These are phyloP conservation scores for Chiloscyllium punctatum DNA, from an alignment of 2,797 vertebrate species.

Conservation along the genomic window DNA sequence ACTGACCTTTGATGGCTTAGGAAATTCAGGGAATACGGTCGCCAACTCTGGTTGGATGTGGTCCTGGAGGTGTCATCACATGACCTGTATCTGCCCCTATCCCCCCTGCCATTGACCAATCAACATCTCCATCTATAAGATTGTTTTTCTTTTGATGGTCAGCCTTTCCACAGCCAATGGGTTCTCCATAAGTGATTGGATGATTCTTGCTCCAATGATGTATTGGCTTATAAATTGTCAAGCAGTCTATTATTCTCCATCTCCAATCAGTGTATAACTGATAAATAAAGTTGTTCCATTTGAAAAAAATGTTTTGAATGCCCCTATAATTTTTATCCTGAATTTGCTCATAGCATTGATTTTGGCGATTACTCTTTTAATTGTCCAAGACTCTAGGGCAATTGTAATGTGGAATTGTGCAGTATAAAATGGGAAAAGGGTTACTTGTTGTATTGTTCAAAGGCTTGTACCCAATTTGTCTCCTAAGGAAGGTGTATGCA, in stretches of 20 bases:
- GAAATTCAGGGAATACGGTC: background rate
- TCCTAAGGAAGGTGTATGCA: background rate
- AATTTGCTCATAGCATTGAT: too few relatives aligned
- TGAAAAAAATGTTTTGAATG: background rate
- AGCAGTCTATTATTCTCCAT: background rate
- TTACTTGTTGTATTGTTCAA: background rate
- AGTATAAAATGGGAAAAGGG: background rate
- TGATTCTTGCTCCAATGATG: background rate
- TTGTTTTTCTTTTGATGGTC: background rate
- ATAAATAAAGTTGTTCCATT: background rate
- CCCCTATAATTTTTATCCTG: background rate
- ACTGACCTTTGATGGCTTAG: background rate
- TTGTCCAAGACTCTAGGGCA: background rate
- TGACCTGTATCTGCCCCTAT: background rate
- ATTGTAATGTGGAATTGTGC: background rate
- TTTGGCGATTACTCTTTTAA: background rate
- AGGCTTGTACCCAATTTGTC: background rate
- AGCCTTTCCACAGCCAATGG: background rate
- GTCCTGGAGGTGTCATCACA: background rate
- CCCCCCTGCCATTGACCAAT: background rate
- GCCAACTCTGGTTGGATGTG: background rate
- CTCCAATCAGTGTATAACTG: background rate
- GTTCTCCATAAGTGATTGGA: background rate
- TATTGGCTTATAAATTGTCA: too few relatives aligned
- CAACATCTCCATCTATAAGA: background rate